A percentile compares a stretch with the other conserved stretches of the same genome.
Evolutionary conservation across 2,797 vertebrate species (phyloP).

Genomic region (Lerista edwardsae): DNA sequence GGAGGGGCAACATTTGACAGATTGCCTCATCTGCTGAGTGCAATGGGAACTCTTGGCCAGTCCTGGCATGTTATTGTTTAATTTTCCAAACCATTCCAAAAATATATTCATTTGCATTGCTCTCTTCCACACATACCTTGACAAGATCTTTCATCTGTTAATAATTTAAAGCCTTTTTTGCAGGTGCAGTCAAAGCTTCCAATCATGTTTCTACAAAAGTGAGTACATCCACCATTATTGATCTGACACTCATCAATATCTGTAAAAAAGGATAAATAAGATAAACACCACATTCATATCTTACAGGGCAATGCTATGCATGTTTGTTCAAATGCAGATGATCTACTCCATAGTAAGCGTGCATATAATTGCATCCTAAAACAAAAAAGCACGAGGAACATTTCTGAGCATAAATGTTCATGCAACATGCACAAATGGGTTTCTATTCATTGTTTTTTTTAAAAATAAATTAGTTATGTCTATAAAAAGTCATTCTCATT

Average conservation of each 20-base stretch:
- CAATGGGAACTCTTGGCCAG: too few species aligned
- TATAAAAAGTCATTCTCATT: too few species aligned
- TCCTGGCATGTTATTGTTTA: conserved; percentile 47
- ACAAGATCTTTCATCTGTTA: conserved; percentile 95
- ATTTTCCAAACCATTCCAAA: conserved; percentile 44
- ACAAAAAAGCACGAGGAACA: conserved; percentile 2
- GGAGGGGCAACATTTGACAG: too few species aligned
- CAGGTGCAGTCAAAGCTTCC: conserved; percentile 99
- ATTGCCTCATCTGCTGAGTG: too few species aligned
- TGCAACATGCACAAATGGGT: background rate
- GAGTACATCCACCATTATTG: conserved; percentile 92
- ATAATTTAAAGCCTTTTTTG: conserved; percentile 95
- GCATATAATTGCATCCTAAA: background rate
- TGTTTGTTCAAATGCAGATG: too few species aligned
- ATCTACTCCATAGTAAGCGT: too few species aligned
- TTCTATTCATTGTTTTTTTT: conserved; percentile 21
- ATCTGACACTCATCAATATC: conserved; percentile 96
- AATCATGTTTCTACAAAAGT: conserved; percentile 96
- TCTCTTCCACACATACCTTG: conserved; percentile 85
- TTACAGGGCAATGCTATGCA: too few species aligned
- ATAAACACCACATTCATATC: conserved; percentile 1
- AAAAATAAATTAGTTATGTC: too few species aligned
- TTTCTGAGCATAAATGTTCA: background rate
- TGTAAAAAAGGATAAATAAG: conserved; percentile 70
- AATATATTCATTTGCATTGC: conserved; percentile 54